A percentile compares a stretch with the other conserved stretches of the same genome.
These are phyloP conservation scores for Bombus confusus DNA, from an alignment of 1,140 invertebrate genomes.

Conservation along the genomic window DNA sequence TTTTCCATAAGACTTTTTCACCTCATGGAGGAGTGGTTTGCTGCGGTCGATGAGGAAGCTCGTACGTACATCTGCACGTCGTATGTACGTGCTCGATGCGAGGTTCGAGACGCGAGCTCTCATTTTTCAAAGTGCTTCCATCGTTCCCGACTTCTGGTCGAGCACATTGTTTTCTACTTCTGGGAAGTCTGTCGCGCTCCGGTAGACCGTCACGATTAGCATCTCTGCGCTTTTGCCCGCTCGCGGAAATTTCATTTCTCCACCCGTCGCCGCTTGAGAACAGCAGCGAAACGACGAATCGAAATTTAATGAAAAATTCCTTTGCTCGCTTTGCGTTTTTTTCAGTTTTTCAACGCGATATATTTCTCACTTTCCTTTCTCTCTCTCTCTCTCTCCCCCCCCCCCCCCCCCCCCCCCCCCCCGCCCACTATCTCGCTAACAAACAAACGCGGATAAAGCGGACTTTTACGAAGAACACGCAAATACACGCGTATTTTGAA, in stretches of 20 bases:
- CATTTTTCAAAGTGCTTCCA: conserved; percentile 38
- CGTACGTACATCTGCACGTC: neutral
- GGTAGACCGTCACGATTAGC: conserved; percentile 5
- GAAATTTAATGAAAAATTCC: conserved; percentile 20
- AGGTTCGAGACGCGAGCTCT: conserved; percentile 31
- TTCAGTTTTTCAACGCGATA: neutral
- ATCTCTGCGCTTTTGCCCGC: neutral
- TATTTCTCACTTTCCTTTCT: neutral
- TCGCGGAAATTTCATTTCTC: conserved; percentile 18
- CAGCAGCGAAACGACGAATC: neutral
- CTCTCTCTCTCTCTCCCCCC: no score
- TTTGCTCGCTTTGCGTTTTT: neutral
- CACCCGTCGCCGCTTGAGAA: neutral
- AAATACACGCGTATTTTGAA: no score
- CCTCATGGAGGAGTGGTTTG: neutral
- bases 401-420: no score
- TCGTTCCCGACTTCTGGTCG: conserved; percentile 5
- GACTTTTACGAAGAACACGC: no score
- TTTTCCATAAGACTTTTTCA: neutral
- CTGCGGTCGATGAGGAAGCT: no score
- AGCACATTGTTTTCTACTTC: conserved; percentile 1
- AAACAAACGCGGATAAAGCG: no score
- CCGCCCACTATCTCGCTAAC: no score
- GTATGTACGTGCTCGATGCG: neutral
- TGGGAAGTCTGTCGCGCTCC: conserved; percentile 12